Base-by-base conservation (phyloP, 2,797 vertebrate genomes). In the Microtus californicus region DNA sequence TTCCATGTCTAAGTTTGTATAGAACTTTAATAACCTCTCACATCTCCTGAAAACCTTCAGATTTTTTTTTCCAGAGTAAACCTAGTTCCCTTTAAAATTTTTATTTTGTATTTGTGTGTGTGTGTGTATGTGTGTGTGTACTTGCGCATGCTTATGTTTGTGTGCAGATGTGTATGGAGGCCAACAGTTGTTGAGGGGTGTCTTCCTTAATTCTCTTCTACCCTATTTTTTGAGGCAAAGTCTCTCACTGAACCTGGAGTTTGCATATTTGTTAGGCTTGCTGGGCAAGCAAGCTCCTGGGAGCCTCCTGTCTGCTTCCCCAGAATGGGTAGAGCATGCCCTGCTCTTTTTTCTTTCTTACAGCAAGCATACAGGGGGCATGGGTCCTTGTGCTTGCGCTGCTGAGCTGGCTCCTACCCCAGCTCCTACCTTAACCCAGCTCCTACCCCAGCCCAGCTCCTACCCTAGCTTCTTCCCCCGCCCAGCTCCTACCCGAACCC, bases 1-100 rank as follows among this genome's bases (percentile, higher is more conserved):
- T 92, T 85, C 8, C 43, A 56, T 90, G 1, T 94, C 21, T 91
- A 34, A 29, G 74, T 34, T 67, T 27, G 43, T n/a, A 25, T 23
- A 69, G 23, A n/a, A 48, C 40, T 65, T 65, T 65, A 86, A 51
- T 67, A 67, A 48, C 31, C 63, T 69, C 61, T 90, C 91, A 63
- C 34, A 78, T 69, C 21, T 90, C 87, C 1, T 86, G 25, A 97
- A 89, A 97, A 13, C 23, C n/a, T 80, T 6, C 31, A 54, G 61
- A n/a, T 73, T 14, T 87, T 43, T 48, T 74, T 54, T 92, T 85
- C 14, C 51, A 91, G 54, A 94, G 23, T 92, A 91, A 92, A 76
- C 4, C 11, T 12, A 91, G 27, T 90, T 86, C 21, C 54, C 87
- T 93, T 96, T 94, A 71, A 51, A 51, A 51, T 69, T 34, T n/a